Evolutionary conservation across 2,113 vertebrate genomes (phyloP).

Genomic region (Triplophysa tibetana): DNA sequence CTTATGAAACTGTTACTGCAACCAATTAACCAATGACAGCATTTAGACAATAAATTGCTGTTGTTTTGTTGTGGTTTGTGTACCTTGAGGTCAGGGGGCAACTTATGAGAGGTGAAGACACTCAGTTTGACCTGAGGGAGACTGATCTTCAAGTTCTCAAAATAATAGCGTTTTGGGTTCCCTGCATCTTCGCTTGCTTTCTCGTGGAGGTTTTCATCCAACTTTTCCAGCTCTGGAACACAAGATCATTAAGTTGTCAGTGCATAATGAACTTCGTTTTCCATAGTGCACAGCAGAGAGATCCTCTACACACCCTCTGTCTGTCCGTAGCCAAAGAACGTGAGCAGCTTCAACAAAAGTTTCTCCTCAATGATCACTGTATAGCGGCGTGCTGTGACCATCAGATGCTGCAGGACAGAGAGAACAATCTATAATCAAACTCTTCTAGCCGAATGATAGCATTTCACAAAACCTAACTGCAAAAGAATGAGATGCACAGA

Average conservation of each 20-base stretch:
- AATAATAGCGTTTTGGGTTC: conserved; percentile 86
- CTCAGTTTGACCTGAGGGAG: conserved; percentile 94
- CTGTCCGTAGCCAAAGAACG: conserved; percentile 90
- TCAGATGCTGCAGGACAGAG: conserved; percentile 80
- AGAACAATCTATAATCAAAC: neutral
- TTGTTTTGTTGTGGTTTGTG: neutral
- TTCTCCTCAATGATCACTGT: conserved; percentile 97
- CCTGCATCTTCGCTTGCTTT: conserved; percentile 77
- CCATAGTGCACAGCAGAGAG: neutral
- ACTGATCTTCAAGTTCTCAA: conserved; percentile 98
- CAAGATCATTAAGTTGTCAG: neutral
- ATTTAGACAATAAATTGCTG: too few relatives aligned
- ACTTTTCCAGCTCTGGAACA: conserved; percentile 86
- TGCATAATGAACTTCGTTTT: neutral
- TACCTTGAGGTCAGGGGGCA: conserved; percentile 95
- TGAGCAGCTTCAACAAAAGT: conserved; percentile 89
- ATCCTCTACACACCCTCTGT: conserved; percentile 75
- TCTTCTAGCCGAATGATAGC: neutral
- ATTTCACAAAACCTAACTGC: too few relatives aligned
- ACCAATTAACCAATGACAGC: neutral
- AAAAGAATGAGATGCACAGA: too few relatives aligned
- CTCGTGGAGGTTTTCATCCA: conserved; percentile 91
- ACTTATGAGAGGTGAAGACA: conserved; percentile 93
- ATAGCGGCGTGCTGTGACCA: conserved; percentile 89
- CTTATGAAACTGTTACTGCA: neutral